Percentiles rank a stretch among this genome's conserved stretches.
Evolutionary conservation across 2,797 vertebrate genomes (phyloP).

Genomic region (Odontamblyopus rebecca): DNA sequence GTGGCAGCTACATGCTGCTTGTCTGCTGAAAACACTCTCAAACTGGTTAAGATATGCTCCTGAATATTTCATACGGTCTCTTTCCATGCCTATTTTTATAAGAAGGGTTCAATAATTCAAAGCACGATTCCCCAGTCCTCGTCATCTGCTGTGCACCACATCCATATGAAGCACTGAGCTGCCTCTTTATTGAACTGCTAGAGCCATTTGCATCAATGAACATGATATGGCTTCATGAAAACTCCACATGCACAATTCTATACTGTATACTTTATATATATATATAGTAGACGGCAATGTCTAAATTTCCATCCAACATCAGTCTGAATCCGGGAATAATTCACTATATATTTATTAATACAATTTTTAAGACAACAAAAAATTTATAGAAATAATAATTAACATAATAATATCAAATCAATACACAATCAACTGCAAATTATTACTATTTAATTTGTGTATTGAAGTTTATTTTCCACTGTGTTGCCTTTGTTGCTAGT

Average conservation of each 20-base stretch:
- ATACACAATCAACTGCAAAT: neutral
- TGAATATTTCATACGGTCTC: conserved; percentile 71
- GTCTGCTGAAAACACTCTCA: conserved; percentile 27
- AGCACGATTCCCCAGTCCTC: conserved; percentile 53
- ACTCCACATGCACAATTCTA: neutral
- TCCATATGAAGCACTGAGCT: neutral
- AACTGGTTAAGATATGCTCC: conserved; percentile 58
- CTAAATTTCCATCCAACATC: too few relatives aligned
- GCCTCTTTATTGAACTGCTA: conserved; percentile 1
- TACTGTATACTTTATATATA: neutral
- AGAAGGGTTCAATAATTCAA: conserved; percentile 74
- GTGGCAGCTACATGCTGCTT: neutral
- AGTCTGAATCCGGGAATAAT: neutral
- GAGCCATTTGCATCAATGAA: neutral
- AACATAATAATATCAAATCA: neutral
- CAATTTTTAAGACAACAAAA: neutral
- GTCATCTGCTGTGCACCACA: conserved; percentile 37
- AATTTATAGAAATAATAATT: neutral
- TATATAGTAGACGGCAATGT: neutral
- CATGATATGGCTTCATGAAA: neutral
- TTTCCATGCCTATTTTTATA: conserved; percentile 76
- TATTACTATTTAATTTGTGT: neutral
- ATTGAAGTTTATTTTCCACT: neutral
- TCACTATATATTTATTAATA: neutral
- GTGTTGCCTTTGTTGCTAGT: neutral